Evolutionary conservation across 2,888 invertebrate genomes (phyloP).

Genomic region (Mesorhabditis belari): DNA sequence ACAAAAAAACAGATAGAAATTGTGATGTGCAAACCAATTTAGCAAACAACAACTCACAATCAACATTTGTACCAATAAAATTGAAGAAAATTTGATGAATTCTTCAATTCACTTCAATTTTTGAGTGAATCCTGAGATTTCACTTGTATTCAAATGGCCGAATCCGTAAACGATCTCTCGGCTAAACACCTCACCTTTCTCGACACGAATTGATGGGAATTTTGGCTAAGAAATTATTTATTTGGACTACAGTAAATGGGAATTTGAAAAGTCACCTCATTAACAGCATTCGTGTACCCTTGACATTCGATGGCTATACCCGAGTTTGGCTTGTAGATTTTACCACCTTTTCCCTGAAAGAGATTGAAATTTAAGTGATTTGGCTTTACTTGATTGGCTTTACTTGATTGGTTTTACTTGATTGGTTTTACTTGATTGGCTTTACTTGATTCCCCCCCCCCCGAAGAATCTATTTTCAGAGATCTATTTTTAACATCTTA

Average conservation of each 20-base stretch:
- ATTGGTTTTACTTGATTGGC: no score
- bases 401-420: no score
- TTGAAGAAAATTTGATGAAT: no score
- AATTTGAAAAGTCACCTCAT: background rate
- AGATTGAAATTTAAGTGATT: background rate
- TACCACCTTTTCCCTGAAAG: background rate
- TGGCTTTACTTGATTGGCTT: no score
- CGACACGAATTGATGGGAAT: slow-evolving; percentile 19
- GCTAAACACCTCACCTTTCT: slow-evolving; percentile 15
- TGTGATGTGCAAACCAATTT: no score
- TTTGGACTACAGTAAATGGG: background rate
- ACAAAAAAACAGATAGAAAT: no score
- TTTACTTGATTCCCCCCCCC: no score
- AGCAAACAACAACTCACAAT: no score
- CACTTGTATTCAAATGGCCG: slow-evolving; percentile 8
- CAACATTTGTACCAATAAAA: no score
- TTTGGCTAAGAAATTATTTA: slow-evolving; percentile 13
- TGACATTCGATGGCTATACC: background rate
- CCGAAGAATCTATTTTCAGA: background rate
- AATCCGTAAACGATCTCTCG: slow-evolving; percentile 32
- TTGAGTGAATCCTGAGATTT: background rate
- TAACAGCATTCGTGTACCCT: background rate
- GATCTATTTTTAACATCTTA: slow-evolving; percentile 6
- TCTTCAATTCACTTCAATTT: no score
- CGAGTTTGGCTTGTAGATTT: background rate